A percentile compares a stretch with the other conserved stretches of the same genome.
These are phyloP conservation scores for Charadrius vociferus DNA, from an alignment of 2,113 vertebrate genomes.

Conservation along the genomic window DNA sequence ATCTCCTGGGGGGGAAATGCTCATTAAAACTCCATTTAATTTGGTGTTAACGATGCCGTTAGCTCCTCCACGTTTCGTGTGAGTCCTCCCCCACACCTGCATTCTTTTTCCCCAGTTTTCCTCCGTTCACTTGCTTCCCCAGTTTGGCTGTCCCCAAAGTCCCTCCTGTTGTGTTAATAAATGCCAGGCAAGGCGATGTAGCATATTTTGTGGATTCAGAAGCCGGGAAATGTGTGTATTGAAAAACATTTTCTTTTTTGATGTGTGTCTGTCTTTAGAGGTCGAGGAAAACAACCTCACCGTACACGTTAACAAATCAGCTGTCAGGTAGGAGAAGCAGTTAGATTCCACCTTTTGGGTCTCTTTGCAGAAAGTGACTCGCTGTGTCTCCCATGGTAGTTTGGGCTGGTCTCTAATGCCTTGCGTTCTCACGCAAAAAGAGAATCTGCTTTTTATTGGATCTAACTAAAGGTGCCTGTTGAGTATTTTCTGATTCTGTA, in stretches of 20 bases:
- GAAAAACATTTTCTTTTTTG: background rate
- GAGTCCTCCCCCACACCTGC: conserved; percentile 23
- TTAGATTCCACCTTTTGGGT: background rate
- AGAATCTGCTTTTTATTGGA: background rate
- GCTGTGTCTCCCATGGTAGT: background rate
- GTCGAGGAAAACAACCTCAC: background rate
- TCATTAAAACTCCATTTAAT: conserved; percentile 52
- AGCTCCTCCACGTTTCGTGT: background rate
- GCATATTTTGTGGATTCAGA: background rate
- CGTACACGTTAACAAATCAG: background rate
- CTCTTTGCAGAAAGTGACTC: background rate
- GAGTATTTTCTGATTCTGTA: background rate
- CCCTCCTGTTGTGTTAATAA: background rate
- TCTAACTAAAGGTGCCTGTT: background rate
- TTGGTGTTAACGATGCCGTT: conserved; percentile 16
- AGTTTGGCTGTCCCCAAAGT: background rate
- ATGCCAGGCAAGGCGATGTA: background rate
- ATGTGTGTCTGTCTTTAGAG: background rate
- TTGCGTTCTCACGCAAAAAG: background rate
- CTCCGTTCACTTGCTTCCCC: background rate
- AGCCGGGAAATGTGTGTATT: background rate
- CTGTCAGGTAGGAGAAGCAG: background rate
- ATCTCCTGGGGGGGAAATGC: background rate
- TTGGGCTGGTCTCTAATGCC: background rate
- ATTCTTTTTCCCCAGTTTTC: conserved; percentile 4